Evolutionary conservation across 2,797 vertebrate species (phyloP).

Genomic region (Acanthiza pusilla): DNA sequence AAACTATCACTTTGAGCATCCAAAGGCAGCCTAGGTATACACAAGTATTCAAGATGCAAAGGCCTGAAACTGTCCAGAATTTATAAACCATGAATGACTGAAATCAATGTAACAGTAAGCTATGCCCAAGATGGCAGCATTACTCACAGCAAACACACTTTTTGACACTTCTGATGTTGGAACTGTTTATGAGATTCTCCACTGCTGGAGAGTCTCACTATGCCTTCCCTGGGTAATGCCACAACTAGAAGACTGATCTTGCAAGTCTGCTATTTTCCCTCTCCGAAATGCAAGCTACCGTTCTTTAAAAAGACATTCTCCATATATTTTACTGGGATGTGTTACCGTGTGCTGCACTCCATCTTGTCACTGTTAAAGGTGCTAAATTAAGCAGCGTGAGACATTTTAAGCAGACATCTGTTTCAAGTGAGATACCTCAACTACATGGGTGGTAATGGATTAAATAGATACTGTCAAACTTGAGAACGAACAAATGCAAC

Average conservation of each 20-base stretch:
- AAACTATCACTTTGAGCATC: not conserved
- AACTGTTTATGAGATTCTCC: not conserved
- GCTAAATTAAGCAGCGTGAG: slow-evolving; percentile 22
- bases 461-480: not conserved
- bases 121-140: not conserved
- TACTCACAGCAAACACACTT: not conserved
- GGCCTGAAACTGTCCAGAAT: not conserved
- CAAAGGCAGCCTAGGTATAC: not conserved
- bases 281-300: not conserved
- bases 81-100: not conserved
- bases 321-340: not conserved
- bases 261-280: not conserved
- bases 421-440: not conserved
- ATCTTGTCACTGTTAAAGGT: not conserved
- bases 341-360: not conserved
- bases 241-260: not conserved
- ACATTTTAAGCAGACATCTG: not conserved
- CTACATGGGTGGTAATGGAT: not conserved
- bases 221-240: not conserved
- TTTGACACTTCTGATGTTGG: not conserved
- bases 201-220: not conserved
- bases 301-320: not conserved
- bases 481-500: not conserved
- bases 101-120: not conserved
- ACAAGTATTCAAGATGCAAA: not conserved